Base-by-base conservation (phyloP, 2,797 vertebrate species). In the Ptychadena robeensis region DNA sequence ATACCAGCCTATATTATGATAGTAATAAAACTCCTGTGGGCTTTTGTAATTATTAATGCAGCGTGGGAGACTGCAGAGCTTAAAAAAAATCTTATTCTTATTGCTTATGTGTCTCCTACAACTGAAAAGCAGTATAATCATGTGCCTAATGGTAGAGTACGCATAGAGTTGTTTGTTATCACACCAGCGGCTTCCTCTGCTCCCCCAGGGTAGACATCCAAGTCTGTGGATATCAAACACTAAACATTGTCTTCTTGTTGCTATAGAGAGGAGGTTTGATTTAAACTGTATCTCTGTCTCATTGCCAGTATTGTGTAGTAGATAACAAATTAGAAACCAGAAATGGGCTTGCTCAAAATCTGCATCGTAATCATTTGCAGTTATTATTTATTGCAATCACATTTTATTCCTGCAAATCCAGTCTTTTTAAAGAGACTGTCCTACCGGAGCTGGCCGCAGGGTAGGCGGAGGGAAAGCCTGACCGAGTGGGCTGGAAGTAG, bases 211-310 rank as follows among this genome's bases (percentile, higher is more conserved):
- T 40, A 66, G 28, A 27, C 5, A 32, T 66, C 32, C 63, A 32
- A 30, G 12, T 66, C 38, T 34, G 12, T 25, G 63, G 30, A 15
- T 67, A 79, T 78, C 64, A 67, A 40, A 73, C 30, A 27, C 68
- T 73, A 44, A 57, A 78, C 70, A 79, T 79, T 79, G 82, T 67
- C 79, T 83, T 35, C 28, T 69, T 73, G 76, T 79, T 83, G 82
- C 74, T 79, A 83, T 73, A 79, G 68, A n/a, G 14, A 83, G 69
- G 4, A 71, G 57, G 15, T 81, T 32, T 61, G 22, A 64, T 79
- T 59, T 59, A 25, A 83, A 76, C 53, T 40, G 28, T 11, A 28
- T 25, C 61, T n/a, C 65, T 48, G 57, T 63, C 5, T 79, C 69
- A 48, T 34, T 83, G 48, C 70, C 82, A 84, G 77, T 30, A 73